Evolutionary conservation across 2,888 invertebrate genomes (phyloP), one percentile per base, ranked within the genome.

Genomic region (Ommatoiulus sabulosus): DNA sequence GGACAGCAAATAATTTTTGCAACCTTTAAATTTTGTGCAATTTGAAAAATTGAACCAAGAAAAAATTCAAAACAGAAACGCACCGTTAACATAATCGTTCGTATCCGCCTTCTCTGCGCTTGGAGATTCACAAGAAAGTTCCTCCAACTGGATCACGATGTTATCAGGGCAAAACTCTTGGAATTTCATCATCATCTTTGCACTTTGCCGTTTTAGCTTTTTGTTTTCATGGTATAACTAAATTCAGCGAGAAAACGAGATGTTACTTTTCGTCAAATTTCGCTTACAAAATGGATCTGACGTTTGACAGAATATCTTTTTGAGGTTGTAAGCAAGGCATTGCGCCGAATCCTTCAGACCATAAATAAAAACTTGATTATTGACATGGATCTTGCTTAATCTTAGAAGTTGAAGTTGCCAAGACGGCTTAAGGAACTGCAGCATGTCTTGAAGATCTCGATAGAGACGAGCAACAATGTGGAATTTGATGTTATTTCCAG

Each of bases 171-270:
- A 35, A 17, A 35, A 43, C 24, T 85, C 86, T 24, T 85, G 86
- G 15, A 88, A 52, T 20, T 43, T 84, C 24, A 43, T 46, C 43
- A 88, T 17, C 8, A 88, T 48, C 12, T 20, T 44, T n/a, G 85
- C 43, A 52, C 88, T 88, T 44, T 85, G 43, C 17, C 88, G 44
- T 52, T 86, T 88, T 15, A 88, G 24, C 63, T 84, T 52, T 63
- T 88, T 85, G 46, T 88, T 88, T 86, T 88, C 86, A 20, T 86
- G 48, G 86, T 88, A 88, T 52, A 85, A 52, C 88, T 88, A 57
- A 57, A 15, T 86, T 2, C n/a, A 46, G 20, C 12, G 20, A 20
- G 7, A 63, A 63, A 63, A 20, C 4, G n/a, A n/a, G 6, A 63
- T n/a, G 63, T 5, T 63, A 63, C n/a, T 63, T 15, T n/a, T 63